Evolutionary conservation across 2,797 vertebrate genomes (phyloP).

Genomic region (Galaxias olidus): DNA sequence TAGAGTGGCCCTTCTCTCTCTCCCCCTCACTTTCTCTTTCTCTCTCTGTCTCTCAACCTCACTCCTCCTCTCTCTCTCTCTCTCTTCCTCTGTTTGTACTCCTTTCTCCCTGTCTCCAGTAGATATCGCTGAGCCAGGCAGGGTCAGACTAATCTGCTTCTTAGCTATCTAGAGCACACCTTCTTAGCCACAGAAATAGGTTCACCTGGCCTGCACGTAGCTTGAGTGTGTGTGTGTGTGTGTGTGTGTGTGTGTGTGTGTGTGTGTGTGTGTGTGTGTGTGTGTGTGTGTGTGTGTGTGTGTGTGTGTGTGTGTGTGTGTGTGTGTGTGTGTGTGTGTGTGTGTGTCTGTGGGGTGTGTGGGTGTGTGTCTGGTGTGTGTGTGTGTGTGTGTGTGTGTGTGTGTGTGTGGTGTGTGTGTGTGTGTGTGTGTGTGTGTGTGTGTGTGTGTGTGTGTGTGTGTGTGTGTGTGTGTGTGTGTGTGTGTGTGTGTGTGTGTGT

Average conservation of each 20-base stretch:
- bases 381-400: neutral
- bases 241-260: neutral
- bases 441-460: neutral
- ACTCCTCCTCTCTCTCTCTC: no score
- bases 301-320: neutral
- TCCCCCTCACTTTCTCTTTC: neutral
- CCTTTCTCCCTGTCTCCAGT: no score
- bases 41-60: neutral
- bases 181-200: constrained; percentile 40
- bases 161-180: constrained; percentile 48
- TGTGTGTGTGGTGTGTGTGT: constrained; percentile 7
- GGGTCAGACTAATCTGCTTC: constrained; percentile 12
- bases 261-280: neutral
- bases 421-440: neutral
- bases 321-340: constrained; percentile 5
- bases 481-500: neutral
- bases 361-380: no score
- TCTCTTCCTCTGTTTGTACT: no score
- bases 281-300: constrained; percentile 9
- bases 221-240: constrained; percentile 2
- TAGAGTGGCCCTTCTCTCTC: neutral
- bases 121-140: no score
- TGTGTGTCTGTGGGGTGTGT: no score
- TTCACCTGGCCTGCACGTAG: neutral
- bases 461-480: neutral